Conservation (phyloP, 1,140 invertebrate species). For the Gonatopus flavifemur region DNA sequence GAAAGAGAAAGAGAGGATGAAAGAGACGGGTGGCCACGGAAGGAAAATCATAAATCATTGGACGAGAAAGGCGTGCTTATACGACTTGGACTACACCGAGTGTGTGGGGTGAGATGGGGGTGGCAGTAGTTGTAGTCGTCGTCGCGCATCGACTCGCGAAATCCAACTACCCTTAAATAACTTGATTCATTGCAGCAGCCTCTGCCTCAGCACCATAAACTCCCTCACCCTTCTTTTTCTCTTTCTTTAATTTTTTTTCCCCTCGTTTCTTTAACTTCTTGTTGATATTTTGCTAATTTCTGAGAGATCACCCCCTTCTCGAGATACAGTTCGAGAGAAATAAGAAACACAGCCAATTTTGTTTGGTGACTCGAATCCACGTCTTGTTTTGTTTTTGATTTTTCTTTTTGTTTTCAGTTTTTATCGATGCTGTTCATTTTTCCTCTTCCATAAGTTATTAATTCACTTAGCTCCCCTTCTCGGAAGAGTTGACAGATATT, state of each 20-base stretch:
- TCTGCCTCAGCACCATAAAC: conserved; percentile 29
- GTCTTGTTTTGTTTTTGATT: conserved; percentile 19
- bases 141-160: conserved; percentile 57
- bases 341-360: too few relatives aligned
- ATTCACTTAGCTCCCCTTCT: too few relatives aligned
- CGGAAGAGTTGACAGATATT: too few relatives aligned
- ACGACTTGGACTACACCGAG: conserved; percentile 15
- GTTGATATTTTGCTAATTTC: conserved; percentile 53
- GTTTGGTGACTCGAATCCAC: conserved; percentile 21
- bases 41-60: conserved; percentile 57
- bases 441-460: neutral
- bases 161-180: conserved; percentile 60
- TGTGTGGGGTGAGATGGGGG: conserved; percentile 21
- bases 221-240: conserved; percentile 1
- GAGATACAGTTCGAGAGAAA: too few relatives aligned
- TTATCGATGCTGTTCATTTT: neutral
- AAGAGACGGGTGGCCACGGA: conserved; percentile 30
- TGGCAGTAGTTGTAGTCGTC: conserved; percentile 35
- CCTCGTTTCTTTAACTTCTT: conserved; percentile 19
- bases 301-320: conserved; percentile 35
- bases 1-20: conserved; percentile 10
- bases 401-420: neutral
- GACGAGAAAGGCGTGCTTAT: conserved; percentile 35
- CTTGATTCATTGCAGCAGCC: conserved; percentile 54
- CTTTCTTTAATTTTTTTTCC: conserved; percentile 7